Evolutionary conservation across 1,140 invertebrate genomes (phyloP), one percentile per base, ranked within the genome.

Genomic region (Penaeus chinensis): DNA sequence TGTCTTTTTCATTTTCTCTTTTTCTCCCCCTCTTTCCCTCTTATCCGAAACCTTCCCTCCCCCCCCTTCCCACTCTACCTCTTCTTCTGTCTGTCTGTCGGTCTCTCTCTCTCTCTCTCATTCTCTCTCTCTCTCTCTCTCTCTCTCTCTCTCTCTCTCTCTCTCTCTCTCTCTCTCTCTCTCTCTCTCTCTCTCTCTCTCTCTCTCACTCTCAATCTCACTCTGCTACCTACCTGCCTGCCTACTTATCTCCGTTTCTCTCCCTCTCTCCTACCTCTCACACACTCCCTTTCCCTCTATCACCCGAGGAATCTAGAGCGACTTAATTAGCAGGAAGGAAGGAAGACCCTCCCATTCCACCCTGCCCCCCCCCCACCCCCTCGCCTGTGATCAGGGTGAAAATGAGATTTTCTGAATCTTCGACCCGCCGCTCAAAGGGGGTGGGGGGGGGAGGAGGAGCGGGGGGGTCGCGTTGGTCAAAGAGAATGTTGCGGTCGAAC

Each of bases 81-180:
- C 32, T 78, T 42, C 42, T 22, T 82, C 80, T 66, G 18, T 82
- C 54, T 32, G 42, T 79, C 19, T 54, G 20, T 79, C 77, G 60
- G 47, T 79, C 77, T 54, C 77, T 79, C 37, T 54, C 47, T 22
- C 37, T 54, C 77, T 54, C 77, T 79, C 80, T 82, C 22, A 0
- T 27, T 32, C 80, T 2, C 27, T 54, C n/a, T 24, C 22, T 63
- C 37, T 32, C 47, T 63, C 32, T 0, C 10, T 82, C 60, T 32
- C 61, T 60, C 37, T 61, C 37, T 24, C 37, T 24, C 78, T 80
- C 78, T 60, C 47, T 24, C 60, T 80, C 47, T 60, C 47, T 24
- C 47, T 54, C 74, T 32, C 80, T 20, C 27, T 54, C 13, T 2
- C 47, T 61, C 47, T 32, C 20, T 77, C 16, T 3, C 7, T 77